Conservation (phyloP, 2,113 vertebrate species). For the Sphyrna mokarran region DNA sequence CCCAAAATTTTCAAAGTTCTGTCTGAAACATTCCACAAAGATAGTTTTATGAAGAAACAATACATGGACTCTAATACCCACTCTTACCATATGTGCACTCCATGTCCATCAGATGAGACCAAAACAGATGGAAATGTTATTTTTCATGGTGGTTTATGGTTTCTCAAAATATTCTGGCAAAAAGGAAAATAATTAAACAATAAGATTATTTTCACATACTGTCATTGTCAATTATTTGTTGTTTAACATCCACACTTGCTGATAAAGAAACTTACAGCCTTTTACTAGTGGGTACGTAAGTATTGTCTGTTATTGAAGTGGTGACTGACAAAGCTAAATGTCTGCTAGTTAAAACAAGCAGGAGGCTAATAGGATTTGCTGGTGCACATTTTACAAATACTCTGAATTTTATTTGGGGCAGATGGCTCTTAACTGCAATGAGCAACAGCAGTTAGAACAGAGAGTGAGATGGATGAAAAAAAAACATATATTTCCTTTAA, state of each 20-base stretch:
- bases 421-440: conserved; percentile 74
- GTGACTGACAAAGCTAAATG: conserved; percentile 33
- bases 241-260: neutral
- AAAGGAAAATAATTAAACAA: neutral
- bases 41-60: neutral
- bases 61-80: neutral
- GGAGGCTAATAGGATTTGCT: conserved; percentile 47
- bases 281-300: neutral
- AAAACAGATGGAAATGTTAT: conserved; percentile 36
- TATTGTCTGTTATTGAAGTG: neutral
- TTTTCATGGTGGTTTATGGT: conserved; percentile 28
- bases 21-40: neutral
- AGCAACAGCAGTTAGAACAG: conserved; percentile 63
- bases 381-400: conserved; percentile 57
- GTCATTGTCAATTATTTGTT: neutral
- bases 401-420: conserved; percentile 73
- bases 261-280: neutral
- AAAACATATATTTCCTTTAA: conserved; percentile 80
- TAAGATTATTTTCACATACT: conserved; percentile 2
- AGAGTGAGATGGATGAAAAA: conserved; percentile 52
- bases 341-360: conserved; percentile 41
- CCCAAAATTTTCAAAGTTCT: neutral
- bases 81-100: neutral
- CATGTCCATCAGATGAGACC: conserved; percentile 21
- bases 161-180: neutral